Evolutionary conservation across 1,140 invertebrate genomes (phyloP), one percentile per base, ranked within the genome.

Genomic region (Camponotus vicinus): DNA sequence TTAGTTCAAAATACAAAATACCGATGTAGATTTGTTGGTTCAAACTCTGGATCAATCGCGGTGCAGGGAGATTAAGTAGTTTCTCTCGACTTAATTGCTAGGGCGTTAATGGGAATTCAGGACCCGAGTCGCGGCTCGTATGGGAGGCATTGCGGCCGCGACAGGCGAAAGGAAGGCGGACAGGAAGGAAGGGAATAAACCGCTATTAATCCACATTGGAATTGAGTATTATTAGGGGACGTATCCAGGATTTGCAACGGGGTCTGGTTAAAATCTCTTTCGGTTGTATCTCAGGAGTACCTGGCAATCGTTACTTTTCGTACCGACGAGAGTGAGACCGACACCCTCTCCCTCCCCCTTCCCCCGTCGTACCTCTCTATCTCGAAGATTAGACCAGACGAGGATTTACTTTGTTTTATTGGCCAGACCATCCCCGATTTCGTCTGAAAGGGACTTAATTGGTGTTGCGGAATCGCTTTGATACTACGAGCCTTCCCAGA

Each of bases 191-290:
- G 92, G 91, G 92, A 93, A 92, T 95, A 94, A 95, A 94, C 93
- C 92, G 83, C 93, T 94, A 95, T 95, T 95, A 95, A 95, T 95
- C 95, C 94, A 94, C 92, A 95, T 93, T 92, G 94, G 93, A 94
- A 95, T 95, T 95, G 94, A 94, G 94, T 95, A 94, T 95, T 95
- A 95, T 94, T 94, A 93, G 92, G 91, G 94, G 91, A 94, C 93
- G 92, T 92, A 94, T 89, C 89, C 85, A 87, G 94, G 94, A 95
- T 95, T 95, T 94, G 91, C 87, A 91, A 92, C 88, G 84, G 49
- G 92, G 91, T 93, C 93, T 92, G 93, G 94, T 94, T 95, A 93
- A 94, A 95, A 94, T 93, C 93, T 92, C 92, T 92, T 91, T 90
- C 86, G 88, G 89, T 88, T 91, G 92, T 93, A 94, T 94, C 92